Conservation (phyloP, 2,113 vertebrate species). For the Monopterus albus region DNA sequence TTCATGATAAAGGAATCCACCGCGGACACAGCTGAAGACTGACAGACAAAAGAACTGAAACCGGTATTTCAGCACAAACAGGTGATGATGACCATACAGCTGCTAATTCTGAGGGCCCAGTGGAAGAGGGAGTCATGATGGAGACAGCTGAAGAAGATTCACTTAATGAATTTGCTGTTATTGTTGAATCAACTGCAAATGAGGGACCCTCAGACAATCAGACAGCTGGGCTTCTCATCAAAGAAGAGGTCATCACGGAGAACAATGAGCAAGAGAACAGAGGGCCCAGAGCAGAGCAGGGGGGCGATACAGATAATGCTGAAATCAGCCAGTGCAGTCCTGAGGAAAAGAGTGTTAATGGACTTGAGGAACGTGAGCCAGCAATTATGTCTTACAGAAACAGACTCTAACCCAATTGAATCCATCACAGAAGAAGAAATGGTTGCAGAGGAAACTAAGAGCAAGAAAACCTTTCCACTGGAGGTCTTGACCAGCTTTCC, state of each 20-base stretch:
- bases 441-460: background rate
- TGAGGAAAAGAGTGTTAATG: too few species aligned
- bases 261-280: background rate
- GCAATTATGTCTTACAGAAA: too few species aligned
- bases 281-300: background rate
- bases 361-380: too few species aligned
- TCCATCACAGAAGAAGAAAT: background rate
- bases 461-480: background rate
- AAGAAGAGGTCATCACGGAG: background rate
- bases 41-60: background rate
- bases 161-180: background rate
- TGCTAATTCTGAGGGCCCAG: background rate
- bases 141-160: background rate
- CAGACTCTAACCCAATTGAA: background rate
- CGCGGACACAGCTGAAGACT: background rate
- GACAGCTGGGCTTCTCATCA: background rate
- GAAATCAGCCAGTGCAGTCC: background rate
- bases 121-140: background rate
- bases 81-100: background rate
- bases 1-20: conserved; percentile 51
- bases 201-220: background rate
- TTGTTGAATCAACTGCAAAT: background rate
- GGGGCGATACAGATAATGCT: background rate
- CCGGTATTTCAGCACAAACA: conserved; percentile 45
- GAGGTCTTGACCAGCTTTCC: too few species aligned